Percentiles rank a stretch among this genome's conserved stretches.
Conservation (phyloP, 2,113 vertebrate genomes). For the Xenus cinereus region DNA sequence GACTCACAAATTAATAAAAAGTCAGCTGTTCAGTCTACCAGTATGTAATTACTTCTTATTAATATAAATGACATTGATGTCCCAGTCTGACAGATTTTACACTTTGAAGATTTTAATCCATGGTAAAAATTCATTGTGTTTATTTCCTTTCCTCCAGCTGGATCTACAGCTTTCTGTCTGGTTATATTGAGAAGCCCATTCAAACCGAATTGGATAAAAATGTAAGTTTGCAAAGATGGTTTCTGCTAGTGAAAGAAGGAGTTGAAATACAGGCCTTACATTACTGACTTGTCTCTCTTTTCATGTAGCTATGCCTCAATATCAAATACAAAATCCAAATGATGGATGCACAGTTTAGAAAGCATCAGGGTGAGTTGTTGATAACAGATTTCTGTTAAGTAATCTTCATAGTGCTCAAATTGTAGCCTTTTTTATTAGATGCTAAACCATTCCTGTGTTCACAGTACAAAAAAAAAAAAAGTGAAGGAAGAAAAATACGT, state of each 20-base stretch:
- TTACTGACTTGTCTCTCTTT: not conserved
- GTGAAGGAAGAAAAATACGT: not conserved
- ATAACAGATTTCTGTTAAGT: not conserved
- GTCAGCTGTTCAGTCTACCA: not conserved
- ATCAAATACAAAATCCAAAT: constrained; percentile 41
- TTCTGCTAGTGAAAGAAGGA: not conserved
- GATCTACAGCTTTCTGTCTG: constrained; percentile 61
- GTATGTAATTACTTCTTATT: not conserved
- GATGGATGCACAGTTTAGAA: constrained; percentile 53
- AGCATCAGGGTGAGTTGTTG: constrained; percentile 57
- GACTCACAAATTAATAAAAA: not conserved
- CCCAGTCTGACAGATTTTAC: not conserved
- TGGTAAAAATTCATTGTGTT: not conserved
- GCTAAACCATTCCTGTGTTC: not conserved
- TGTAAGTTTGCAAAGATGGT: constrained; percentile 43
- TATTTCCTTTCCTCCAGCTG: constrained; percentile 29
- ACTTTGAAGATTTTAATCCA: not conserved
- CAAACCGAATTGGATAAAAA: constrained; percentile 55
- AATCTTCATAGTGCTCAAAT: not conserved
- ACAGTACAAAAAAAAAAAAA: not conserved
- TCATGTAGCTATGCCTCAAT: constrained; percentile 54
- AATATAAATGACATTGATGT: not conserved
- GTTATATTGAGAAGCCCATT: constrained; percentile 67
- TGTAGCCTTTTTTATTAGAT: not conserved
- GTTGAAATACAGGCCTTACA: not conserved